These are phyloP conservation scores for Escarpia spicata DNA, from an alignment of 2,888 invertebrate species.

Conservation along the genomic window DNA sequence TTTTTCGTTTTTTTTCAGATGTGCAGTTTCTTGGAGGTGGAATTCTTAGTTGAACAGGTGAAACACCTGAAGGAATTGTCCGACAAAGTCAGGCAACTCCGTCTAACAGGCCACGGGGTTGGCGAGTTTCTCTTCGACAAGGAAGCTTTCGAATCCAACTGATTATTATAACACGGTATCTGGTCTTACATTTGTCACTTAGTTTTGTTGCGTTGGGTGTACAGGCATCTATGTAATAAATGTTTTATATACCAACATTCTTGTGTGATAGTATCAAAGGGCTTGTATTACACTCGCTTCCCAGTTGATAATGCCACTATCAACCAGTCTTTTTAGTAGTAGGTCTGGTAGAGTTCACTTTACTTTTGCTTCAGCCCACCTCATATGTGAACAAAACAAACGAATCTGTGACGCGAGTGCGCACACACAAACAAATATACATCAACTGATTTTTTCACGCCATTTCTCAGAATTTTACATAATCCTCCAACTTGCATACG, in stretches of 20 bases:
- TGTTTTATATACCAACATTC: background rate
- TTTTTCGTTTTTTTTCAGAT: conserved; percentile 24
- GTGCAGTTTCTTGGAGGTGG: conserved; percentile 46
- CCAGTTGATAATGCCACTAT: too few relatives aligned
- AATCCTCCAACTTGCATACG: background rate
- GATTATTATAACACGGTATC: background rate
- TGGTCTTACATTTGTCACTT: background rate
- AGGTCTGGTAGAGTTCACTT: too few relatives aligned
- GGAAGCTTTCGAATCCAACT: conserved; percentile 52
- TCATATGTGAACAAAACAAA: too few relatives aligned
- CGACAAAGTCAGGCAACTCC: conserved; percentile 78
- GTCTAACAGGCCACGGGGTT: conserved; percentile 71
- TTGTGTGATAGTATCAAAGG: too few relatives aligned
- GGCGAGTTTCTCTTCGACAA: conserved; percentile 73
- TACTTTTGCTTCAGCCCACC: too few relatives aligned
- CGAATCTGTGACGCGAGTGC: background rate
- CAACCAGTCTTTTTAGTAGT: too few relatives aligned
- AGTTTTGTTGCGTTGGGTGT: background rate
- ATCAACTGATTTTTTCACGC: background rate
- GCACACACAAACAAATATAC: background rate
- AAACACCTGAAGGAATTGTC: conserved; percentile 74
- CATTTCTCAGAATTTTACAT: background rate
- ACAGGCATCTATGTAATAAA: background rate
- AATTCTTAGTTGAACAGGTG: conserved; percentile 70
- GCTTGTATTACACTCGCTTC: too few relatives aligned